phyloP scores from a whole-genome alignment of 2,888 invertebrate species.

The Drosophila kuntzei region DNA sequence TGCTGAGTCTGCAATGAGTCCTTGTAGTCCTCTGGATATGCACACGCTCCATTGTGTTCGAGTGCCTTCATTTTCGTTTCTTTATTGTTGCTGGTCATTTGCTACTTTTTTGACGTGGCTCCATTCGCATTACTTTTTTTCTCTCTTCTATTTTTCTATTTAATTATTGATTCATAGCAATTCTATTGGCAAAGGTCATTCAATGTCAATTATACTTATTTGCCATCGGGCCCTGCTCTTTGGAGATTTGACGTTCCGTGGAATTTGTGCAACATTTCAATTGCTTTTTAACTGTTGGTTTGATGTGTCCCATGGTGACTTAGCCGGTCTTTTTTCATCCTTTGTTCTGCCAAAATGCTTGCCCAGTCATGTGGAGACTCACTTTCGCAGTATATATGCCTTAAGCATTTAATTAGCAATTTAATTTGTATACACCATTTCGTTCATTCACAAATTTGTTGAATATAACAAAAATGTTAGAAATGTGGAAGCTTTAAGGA shows the following conservation, averaged over 20 bases:
- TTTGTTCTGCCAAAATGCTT: constrained; percentile 31
- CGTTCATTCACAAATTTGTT: constrained; percentile 9
- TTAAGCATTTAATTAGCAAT: constrained; percentile 69
- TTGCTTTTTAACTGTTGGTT: constrained; percentile 68
- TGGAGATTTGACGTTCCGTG: constrained; percentile 55
- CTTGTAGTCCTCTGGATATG: constrained; percentile 41
- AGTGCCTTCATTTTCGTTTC: constrained; percentile 54
- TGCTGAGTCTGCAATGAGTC: constrained; percentile 56
- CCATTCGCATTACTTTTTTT: constrained; percentile 17
- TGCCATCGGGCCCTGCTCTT: constrained; percentile 33
- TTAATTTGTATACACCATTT: constrained; percentile 54
- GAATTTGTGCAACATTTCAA: constrained; percentile 51
- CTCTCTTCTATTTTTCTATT: constrained; percentile 46
- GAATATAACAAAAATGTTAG: too few relatives aligned
- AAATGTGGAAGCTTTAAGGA: constrained; percentile 9
- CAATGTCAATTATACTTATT: constrained; percentile 68
- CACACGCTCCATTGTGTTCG: constrained; percentile 62
- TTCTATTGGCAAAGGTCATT: constrained; percentile 70
- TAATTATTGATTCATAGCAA: constrained; percentile 77
- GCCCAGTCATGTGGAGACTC: constrained; percentile 59
- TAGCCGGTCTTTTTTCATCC: constrained; percentile 12
- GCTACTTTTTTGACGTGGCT: constrained; percentile 41
- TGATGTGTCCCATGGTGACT: constrained; percentile 41
- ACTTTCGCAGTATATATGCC: constrained; percentile 19
- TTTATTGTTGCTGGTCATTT: constrained; percentile 64